phyloP scores from a whole-genome alignment of 2,888 invertebrate species.

The Troglohyphantes excavatus region DNA sequence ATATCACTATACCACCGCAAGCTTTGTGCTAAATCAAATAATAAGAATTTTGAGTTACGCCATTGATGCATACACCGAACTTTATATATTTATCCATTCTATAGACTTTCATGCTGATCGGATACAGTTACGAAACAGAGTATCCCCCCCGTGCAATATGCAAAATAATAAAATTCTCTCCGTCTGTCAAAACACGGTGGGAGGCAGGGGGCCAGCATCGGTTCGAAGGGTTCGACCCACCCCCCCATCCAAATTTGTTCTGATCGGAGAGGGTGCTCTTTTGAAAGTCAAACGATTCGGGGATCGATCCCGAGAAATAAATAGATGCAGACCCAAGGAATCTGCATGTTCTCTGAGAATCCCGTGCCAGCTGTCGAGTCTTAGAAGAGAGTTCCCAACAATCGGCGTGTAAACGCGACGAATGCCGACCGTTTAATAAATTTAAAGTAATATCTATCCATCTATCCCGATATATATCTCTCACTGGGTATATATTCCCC shows the following conservation, averaged over 20 bases:
- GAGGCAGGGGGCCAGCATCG: neutral
- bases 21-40: neutral
- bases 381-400: constrained; percentile 58
- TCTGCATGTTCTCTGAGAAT: constrained; percentile 66
- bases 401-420: constrained; percentile 75
- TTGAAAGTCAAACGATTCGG: constrained; percentile 72
- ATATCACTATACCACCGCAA: too few relatives aligned
- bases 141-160: constrained; percentile 47
- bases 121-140: neutral
- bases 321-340: constrained; percentile 55
- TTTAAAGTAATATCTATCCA: constrained; percentile 79
- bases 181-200: constrained; percentile 61
- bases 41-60: neutral
- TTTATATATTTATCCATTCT: neutral
- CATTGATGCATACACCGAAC: neutral
- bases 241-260: constrained; percentile 29
- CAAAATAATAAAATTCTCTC: constrained; percentile 75
- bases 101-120: constrained; percentile 1
- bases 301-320: constrained; percentile 61
- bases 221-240: neutral
- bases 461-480: constrained; percentile 64
- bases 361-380: constrained; percentile 65
- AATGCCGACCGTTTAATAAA: constrained; percentile 78
- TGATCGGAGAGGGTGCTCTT: constrained; percentile 33
- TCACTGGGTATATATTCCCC: constrained; percentile 24